Percentiles rank a stretch among this genome's conserved stretches.
Conservation (phyloP, 2,113 vertebrate genomes). For the Opisthocomus hoazin region DNA sequence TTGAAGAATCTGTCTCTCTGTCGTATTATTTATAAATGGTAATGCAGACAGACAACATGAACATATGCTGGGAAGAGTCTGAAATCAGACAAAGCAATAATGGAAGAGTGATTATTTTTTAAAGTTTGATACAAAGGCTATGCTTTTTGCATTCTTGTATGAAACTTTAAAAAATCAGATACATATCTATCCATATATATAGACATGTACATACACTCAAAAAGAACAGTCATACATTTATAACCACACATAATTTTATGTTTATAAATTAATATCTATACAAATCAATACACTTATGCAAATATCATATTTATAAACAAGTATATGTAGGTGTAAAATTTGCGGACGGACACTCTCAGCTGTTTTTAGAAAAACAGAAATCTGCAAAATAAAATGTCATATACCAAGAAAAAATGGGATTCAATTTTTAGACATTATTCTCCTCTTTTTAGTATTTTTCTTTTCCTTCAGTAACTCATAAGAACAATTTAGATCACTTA, state of each 20-base stretch:
- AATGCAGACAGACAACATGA: not conserved
- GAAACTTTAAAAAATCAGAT: not conserved
- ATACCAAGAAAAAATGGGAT: not conserved
- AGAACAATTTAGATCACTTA: not conserved
- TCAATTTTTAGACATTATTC: not conserved
- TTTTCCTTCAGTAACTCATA: not conserved
- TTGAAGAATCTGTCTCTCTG: not conserved
- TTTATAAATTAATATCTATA: not conserved
- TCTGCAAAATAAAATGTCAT: not conserved
- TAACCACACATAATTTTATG: not conserved
- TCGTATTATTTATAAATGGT: not conserved
- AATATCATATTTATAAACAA: not conserved
- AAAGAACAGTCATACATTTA: not conserved
- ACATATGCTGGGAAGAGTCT: not conserved
- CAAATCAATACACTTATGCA: not conserved
- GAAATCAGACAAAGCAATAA: not conserved
- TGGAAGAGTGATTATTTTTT: not conserved
- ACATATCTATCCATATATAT: no score
- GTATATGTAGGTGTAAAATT: not conserved
- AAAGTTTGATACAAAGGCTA: not conserved
- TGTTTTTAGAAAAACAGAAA: not conserved
- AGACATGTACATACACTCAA: rapidly evolving
- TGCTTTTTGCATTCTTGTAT: not conserved
- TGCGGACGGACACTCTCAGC: rapidly evolving
- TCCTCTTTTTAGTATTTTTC: not conserved